phyloP scores from a whole-genome alignment of 1,140 invertebrate species.

The Neodiprion virginianus region DNA sequence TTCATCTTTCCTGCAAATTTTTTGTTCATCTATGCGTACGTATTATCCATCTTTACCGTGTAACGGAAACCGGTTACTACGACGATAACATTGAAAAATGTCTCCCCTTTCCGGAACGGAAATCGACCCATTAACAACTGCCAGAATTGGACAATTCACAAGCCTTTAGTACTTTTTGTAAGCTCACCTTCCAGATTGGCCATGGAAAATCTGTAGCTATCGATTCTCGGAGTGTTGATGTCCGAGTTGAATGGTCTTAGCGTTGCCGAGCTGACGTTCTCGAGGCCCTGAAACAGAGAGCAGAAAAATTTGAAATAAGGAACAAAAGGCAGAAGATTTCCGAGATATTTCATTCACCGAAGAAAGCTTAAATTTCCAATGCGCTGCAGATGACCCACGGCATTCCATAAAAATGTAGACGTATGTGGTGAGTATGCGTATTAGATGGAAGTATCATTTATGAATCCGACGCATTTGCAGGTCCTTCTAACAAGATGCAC shows the following conservation, averaged over 20 bases:
- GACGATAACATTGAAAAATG: too few relatives aligned
- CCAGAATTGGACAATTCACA: too few relatives aligned
- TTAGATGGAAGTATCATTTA: neutral
- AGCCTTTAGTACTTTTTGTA: neutral
- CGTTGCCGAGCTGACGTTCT: conserved; percentile 66
- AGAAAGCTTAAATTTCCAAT: too few relatives aligned
- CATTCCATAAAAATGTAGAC: conserved; percentile 12
- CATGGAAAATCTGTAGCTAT: conserved; percentile 91
- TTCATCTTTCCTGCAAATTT: too few relatives aligned
- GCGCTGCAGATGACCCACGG: neutral
- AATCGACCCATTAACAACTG: too few relatives aligned
- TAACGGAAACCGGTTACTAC: too few relatives aligned
- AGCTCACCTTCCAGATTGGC: conserved; percentile 82
- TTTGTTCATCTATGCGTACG: too few relatives aligned
- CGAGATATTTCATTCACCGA: too few relatives aligned
- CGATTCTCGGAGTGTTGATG: conserved; percentile 75
- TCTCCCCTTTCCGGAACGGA: too few relatives aligned
- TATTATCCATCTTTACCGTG: too few relatives aligned
- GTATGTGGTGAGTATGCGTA: conserved; percentile 11
- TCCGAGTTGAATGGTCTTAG: conserved; percentile 67
- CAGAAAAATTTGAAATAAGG: neutral
- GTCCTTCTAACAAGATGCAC: neutral
- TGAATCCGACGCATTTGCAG: too few relatives aligned
- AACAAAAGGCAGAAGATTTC: too few relatives aligned
- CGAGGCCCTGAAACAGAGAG: conserved; percentile 68